Evolutionary conservation across 2,797 vertebrate genomes (phyloP), one percentile per base, ranked within the genome.

Genomic region (Poeciliopsis turneri): DNA sequence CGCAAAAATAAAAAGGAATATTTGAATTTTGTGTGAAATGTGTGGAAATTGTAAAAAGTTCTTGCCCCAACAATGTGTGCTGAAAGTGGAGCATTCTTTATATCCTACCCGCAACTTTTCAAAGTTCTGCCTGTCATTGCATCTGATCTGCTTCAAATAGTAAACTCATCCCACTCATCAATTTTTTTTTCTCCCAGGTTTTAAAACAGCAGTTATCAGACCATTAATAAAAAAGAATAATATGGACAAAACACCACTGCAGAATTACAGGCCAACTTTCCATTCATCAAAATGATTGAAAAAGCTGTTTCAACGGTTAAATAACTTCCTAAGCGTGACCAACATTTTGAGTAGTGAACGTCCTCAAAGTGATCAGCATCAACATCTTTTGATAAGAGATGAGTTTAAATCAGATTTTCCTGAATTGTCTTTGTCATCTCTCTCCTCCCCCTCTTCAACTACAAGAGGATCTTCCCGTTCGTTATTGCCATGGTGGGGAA

Each of bases 401-500:
- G 20, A 0, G 20, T 39, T 71, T 55, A 53, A 81, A 70, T 84
- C 59, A 18, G 23, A 9, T 36, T 25, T 10, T 8, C 30, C 30
- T 68, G 64, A 68, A 41, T 41, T 8, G 18, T 20, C 33, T 4
- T 68, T 39, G 18, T 3, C 20, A 1, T 12, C 33, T 53, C 5
- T 72, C 45, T 59, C 23, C 5, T 77, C 61, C 33, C 46, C 28
- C 25, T 10, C 78, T 77, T 18, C 46, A 57, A 71, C 77, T 71
- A 47, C 76, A 77, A 99, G 98, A 95, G 98, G 0, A 96, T 98
- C 43, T 99, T 99, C 92, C 98, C 98, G 1, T 98, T 97, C 39
- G 91, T 99, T 75, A 94, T 97, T 0, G 97, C 97, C 85, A 99
- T 99, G 98, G 96, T 99, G 77, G 98, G 96, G 59, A 99, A 99